Base-by-base conservation (phyloP, 2,888 invertebrate species). In the Synanthedon andrenaeformis region DNA sequence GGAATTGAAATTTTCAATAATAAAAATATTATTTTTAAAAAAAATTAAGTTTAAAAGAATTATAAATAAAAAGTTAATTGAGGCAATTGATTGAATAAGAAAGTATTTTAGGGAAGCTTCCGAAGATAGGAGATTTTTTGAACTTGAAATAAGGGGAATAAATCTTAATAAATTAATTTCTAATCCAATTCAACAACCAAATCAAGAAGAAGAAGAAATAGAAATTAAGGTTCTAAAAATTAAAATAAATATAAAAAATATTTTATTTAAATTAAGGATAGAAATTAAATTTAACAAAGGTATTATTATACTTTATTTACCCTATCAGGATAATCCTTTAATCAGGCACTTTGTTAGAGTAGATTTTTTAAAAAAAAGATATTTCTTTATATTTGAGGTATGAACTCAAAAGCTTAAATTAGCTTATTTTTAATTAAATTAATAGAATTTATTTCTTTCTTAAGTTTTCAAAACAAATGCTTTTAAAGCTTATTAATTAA, bases 381-480 rank as follows among this genome's bases (percentile, higher is more conserved):
- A 51, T 65, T 70, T 74, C 67, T 87, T 81, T 86, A 89, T 70
- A 86, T 78, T 86, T 89, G 89, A 75, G 86, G 89, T 90, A 90
- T 90, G 89, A 90, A 86, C 86, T 87, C 89, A 90, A 84, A 73
- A 89, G 89, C 90, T 90, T 90, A 63, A 55, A 76, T 89, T 89
- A 89, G 89, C 89, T 79, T 79, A 78, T 77, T 78, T 79, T 80
- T 77, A 76, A 77, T 64, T 58, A 58, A 51, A 57, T 60, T 58
- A 63, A 17, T 17, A 50, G 12, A 50, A 17, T 70, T 64, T 59
- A 64, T 77, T 89, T 89, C 89, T 90, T 89, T 90, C 76, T 89
- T 89, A 90, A 90, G 89, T 89, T 91, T 91, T 91, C 91, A 91
- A 91, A 90, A 90, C 90, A 91, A 89, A 89, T 79, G 89, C 90